These are phyloP conservation scores for Pampus argenteus DNA, from an alignment of 2,797 vertebrate genomes.

Conservation along the genomic window DNA sequence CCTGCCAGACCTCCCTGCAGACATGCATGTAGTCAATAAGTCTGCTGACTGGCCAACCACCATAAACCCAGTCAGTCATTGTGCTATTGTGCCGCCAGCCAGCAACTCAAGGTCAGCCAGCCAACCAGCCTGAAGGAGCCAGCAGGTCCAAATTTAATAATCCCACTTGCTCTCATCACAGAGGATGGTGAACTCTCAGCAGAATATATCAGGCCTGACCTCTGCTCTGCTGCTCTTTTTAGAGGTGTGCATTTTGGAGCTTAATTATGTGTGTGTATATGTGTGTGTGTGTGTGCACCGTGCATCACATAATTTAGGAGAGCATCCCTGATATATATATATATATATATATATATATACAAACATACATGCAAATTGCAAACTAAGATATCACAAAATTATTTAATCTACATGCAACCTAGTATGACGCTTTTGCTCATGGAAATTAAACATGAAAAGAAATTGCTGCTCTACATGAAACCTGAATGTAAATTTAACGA, in stretches of 20 bases:
- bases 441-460: background rate
- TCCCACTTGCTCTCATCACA: constrained; percentile 70
- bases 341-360: background rate
- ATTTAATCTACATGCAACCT: no score
- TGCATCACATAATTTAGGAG: constrained; percentile 18
- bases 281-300: constrained; percentile 21
- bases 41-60: constrained; percentile 50
- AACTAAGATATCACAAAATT: background rate
- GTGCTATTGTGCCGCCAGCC: constrained; percentile 42
- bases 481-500: constrained; percentile 2
- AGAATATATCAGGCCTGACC: constrained; percentile 70
- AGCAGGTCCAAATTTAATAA: constrained; percentile 75
- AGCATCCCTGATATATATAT: constrained; percentile 1
- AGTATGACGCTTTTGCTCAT: background rate
- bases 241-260: constrained; percentile 35
- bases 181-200: constrained; percentile 66
- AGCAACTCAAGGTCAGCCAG: constrained; percentile 75
- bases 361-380: constrained; percentile 10
- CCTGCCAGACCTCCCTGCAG: constrained; percentile 48
- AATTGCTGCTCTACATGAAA: constrained; percentile 9
- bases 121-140: constrained; percentile 60
- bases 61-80: constrained; percentile 51
- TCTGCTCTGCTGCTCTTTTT: constrained; percentile 50
- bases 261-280: constrained; percentile 18
- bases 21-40: constrained; percentile 57